Base-by-base conservation (phyloP, 2,888 invertebrate genomes). In the Chaitophorus viminalis region DNA sequence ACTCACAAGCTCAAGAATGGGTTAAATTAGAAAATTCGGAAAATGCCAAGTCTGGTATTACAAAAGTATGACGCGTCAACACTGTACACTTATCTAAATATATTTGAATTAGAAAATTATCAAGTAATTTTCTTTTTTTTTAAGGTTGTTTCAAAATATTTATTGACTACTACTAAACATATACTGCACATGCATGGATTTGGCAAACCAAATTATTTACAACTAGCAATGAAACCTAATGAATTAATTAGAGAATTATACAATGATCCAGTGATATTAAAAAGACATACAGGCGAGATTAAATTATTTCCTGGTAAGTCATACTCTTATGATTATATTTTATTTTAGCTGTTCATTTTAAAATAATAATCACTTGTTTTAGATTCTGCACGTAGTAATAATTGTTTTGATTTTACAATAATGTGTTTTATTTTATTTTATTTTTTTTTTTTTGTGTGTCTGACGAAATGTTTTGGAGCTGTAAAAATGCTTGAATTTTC, bases 141-240 rank as follows among this genome's bases (percentile, higher is more conserved):
- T 89, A 90, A 93, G 92, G 92, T 93, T 31, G 91, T 92, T 90
- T 91, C 91, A 76, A 92, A 92, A 89, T 93, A 92, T 90, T 90
- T 91, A 31, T 91, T 91, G 70, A 91, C 92, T 86, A 91, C 92
- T 1, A 91, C 92, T 0, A 92, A 91, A 78, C 92, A 93, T 89
- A 92, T 93, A 89, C 90, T 93, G 36, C 91, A 93, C 88, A 91
- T 90, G 21, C 91, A 92, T 90, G 91, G 92, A 84, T 90, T 93
- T 75, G 92, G 91, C 1, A 91, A 91, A 25, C 90, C 91, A 1
- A 91, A 91, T 70, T 93, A 93, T 90, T 89, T 92, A 14, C 90
- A 91, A 84, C 90, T 92, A 46, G 91, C 92, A 5, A 90, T 90
- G 52, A 90, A 91, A 86, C 92, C 93, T 0, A 89, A 91, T 25